A percentile compares a stretch with the other conserved stretches of the same genome.
phyloP scores from a whole-genome alignment of 2,888 invertebrate species.

The Eupeodes luniger region DNA sequence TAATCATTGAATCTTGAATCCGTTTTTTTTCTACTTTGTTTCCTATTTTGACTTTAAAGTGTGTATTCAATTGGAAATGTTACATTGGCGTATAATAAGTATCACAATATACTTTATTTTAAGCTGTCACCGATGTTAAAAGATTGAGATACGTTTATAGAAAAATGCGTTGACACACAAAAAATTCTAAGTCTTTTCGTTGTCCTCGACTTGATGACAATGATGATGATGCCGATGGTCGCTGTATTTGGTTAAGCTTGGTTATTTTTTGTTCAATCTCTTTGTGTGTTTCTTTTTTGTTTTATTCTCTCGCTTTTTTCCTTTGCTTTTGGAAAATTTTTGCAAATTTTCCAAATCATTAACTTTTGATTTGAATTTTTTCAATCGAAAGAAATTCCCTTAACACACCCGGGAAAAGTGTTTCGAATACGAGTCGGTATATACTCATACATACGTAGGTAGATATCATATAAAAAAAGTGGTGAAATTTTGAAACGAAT shows the following conservation, averaged over 20 bases:
- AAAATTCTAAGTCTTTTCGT: neutral
- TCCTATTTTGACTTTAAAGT: slow-evolving; percentile 26
- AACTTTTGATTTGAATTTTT: slow-evolving; percentile 79
- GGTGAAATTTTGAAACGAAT: slow-evolving; percentile 7
- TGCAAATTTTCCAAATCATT: slow-evolving; percentile 80
- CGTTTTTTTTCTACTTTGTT: neutral
- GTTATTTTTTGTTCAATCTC: slow-evolving; percentile 19
- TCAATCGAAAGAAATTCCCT: slow-evolving; percentile 61
- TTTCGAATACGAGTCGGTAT: neutral
- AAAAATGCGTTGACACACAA: slow-evolving; percentile 47
- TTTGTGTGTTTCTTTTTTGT: neutral
- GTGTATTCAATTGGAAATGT: slow-evolving; percentile 73
- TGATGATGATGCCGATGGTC: slow-evolving; percentile 35
- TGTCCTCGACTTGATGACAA: slow-evolving; percentile 43
- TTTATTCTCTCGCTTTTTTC: neutral
- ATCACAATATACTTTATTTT: slow-evolving; percentile 42
- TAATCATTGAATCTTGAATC: slow-evolving; percentile 4
- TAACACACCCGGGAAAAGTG: neutral
- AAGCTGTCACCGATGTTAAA: slow-evolving; percentile 67
- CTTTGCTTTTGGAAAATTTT: slow-evolving; percentile 42
- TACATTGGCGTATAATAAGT: slow-evolving; percentile 68
- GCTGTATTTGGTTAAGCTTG: slow-evolving; percentile 24
- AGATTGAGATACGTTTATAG: slow-evolving; percentile 64
- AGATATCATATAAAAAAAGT: neutral
- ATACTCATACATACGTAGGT: no score